Percentiles rank a stretch among this genome's conserved stretches.
phyloP scores from a whole-genome alignment of 2,797 vertebrate genomes.

The Forpus xanthops region DNA sequence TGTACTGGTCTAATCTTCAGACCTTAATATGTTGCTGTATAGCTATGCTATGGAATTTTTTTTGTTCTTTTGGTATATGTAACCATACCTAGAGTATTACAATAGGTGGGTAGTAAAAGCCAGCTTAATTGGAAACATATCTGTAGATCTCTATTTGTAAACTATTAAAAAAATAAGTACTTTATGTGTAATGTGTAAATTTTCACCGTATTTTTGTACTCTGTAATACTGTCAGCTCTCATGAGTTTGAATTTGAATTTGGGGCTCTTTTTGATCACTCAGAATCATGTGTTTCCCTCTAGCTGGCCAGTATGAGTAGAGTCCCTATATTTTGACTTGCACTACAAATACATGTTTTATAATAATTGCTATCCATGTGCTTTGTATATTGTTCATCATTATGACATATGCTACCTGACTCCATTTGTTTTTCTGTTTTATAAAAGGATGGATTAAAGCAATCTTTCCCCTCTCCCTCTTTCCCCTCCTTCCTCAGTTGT shows the following conservation, averaged over 20 bases:
- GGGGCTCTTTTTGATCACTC: conserved; percentile 74
- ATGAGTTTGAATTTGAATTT: conserved; percentile 76
- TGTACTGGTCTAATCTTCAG: conserved; percentile 73
- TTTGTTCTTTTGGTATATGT: conserved; percentile 74
- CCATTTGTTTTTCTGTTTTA: conserved; percentile 44
- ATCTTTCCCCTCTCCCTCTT: neutral
- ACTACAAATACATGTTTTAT: conserved; percentile 80
- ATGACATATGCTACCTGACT: conserved; percentile 77
- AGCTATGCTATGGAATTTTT: conserved; percentile 70
- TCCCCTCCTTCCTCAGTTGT: neutral
- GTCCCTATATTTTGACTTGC: conserved; percentile 80
- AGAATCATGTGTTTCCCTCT: conserved; percentile 75
- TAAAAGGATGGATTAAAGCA: conserved; percentile 35
- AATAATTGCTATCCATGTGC: conserved; percentile 72
- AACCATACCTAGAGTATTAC: conserved; percentile 77
- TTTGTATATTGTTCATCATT: conserved; percentile 75
- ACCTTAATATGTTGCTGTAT: conserved; percentile 76
- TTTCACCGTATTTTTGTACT: conserved; percentile 80
- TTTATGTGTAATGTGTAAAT: conserved; percentile 80
- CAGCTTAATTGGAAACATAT: conserved; percentile 80
- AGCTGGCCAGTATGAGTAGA: conserved; percentile 80
- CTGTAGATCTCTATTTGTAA: conserved; percentile 78
- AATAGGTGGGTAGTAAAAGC: conserved; percentile 77
- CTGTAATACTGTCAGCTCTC: conserved; percentile 77
- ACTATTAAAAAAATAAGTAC: conserved; percentile 78